Base-by-base conservation (phyloP, 2,113 vertebrate species). In the Carollia perspicillata region DNA sequence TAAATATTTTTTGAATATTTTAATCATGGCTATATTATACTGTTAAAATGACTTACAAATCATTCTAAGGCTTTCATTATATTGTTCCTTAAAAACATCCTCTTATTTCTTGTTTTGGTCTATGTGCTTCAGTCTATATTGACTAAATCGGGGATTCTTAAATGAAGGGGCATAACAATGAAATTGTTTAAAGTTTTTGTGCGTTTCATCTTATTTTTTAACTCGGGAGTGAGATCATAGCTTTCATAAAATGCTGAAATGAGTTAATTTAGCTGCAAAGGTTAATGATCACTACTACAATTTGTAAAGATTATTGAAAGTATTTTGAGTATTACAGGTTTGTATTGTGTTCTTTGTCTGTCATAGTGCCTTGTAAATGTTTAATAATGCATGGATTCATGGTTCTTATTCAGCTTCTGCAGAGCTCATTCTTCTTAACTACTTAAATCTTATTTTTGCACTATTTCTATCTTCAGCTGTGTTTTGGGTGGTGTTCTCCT, bases 31-130 rank as follows among this genome's bases (percentile, higher is more conserved):
- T 96, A 2, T 92, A 0, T 93, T 90, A 83, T 26, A 77, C 8
- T 86, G 12, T 86, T 89, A 94, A 81, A 86, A 75, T 95, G 26
- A 97, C 71, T 66, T 79, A 35, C 89, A 78, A 30, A 74, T 95
- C 8, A 78, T 86, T 83, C 30, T 93, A 66, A 90, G 33, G 10
- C 51, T 94, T 94, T 89, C n/a, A 89, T 85, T 89, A n/a, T 55
- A 12, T 60, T 90, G 7, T 92, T 65, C n/a, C 37, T 93, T 84
- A 68, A 91, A 63, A 93, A 58, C 9, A 44, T 49, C 28, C 7
- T 44, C 14, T 93, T 80, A 22, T 40, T 90, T 92, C 28, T 47
- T 94, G 6, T 95, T 94, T 96, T 63, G 37, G 37, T 95, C 22
- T 89, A n/a, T 37, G 47, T 90, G 58, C 40, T 63, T 93, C 47